phyloP scores from a whole-genome alignment of 1,140 invertebrate species.

The Drosophila bocqueti region DNA sequence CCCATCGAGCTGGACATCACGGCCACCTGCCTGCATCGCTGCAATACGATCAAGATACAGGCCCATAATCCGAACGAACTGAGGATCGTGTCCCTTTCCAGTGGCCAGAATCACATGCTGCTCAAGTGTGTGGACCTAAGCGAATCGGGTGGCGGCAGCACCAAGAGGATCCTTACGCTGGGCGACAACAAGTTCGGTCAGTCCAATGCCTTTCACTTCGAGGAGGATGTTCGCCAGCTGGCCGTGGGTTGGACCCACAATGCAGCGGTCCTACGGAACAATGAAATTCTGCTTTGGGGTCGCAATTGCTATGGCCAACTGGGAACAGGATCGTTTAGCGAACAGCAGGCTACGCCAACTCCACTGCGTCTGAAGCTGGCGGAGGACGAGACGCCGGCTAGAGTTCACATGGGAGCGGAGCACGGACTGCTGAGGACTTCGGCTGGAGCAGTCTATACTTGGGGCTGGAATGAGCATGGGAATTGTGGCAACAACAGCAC shows the following conservation, averaged over 20 bases:
- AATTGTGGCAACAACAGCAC: conserved; percentile 91
- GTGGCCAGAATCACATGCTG: conserved; percentile 91
- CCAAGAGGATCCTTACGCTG: conserved; percentile 87
- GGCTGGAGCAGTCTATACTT: conserved; percentile 88
- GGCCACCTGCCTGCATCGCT: conserved; percentile 68
- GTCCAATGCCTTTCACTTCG: conserved; percentile 72
- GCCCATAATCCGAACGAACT: conserved; percentile 64
- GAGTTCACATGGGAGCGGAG: conserved; percentile 91
- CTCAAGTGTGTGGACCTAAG: conserved; percentile 85
- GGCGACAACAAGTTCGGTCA: conserved; percentile 92
- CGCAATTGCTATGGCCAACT: conserved; percentile 93
- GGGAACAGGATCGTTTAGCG: conserved; percentile 80
- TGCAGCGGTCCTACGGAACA: conserved; percentile 87
- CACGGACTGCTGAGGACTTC: conserved; percentile 89
- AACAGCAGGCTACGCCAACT: conserved; percentile 58
- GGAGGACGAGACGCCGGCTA: conserved; percentile 56
- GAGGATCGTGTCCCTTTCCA: conserved; percentile 82
- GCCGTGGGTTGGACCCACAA: conserved; percentile 91
- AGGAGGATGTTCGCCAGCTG: conserved; percentile 85
- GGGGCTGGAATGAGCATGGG: conserved; percentile 97
- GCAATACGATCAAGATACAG: conserved; percentile 70
- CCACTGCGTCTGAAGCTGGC: conserved; percentile 54
- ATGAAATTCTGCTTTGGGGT: conserved; percentile 90
- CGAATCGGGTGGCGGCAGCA: conserved; percentile 30
- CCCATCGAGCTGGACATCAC: conserved; percentile 76